Base-by-base conservation (phyloP, 1,140 invertebrate species). In the Temnothorax longispinosus region DNA sequence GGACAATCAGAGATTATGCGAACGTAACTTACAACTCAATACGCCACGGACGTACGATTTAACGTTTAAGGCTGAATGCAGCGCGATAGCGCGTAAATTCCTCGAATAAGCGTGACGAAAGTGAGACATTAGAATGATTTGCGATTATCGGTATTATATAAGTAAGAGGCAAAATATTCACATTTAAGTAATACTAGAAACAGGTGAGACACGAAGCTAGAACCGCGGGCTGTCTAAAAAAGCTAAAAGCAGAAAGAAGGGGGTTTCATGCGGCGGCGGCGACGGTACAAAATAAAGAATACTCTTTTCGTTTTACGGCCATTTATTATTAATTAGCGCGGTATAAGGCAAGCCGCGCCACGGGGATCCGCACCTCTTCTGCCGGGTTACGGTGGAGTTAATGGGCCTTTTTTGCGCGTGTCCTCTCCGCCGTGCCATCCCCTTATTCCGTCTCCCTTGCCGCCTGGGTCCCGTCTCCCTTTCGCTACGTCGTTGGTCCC, bases 261-360 rank as follows among this genome's bases (percentile, higher is more conserved):
- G 1, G 3, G 8, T 2, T 18, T 10, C 5, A 82, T 3, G 65
- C 18, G 21, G 27, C 0, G 44, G 35, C 38, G 47, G 32, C 62
- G 64, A 38, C 60, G 44, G 67, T 18, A 71, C 13, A 65, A 86
- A 84, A 85, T 69, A 71, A 74, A 85, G 38, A 76, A 74, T 56
- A n/a, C 18, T 82, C 50, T 56, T 75, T 80, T 86, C 87, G 76
- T 78, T 84, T 86, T 82, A 82, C 77, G 64, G 75, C 65, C 64
- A 86, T 88, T 87, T 90, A 85, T 90, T 88, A 84, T 90, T 87
- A 88, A 90, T 90, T 88, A 90, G 60, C 85, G 44, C 76, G 27
- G 62, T 56, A 71, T 47, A 84, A 65, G 71, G 52, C 69, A 41
- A 81, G 27, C 52, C 62, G 65, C 77, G 56, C 71, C 77, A n/a